A percentile compares a stretch with the other conserved stretches of the same genome.
Conservation (phyloP, 2,888 invertebrate genomes). For the Lingula anatina region DNA sequence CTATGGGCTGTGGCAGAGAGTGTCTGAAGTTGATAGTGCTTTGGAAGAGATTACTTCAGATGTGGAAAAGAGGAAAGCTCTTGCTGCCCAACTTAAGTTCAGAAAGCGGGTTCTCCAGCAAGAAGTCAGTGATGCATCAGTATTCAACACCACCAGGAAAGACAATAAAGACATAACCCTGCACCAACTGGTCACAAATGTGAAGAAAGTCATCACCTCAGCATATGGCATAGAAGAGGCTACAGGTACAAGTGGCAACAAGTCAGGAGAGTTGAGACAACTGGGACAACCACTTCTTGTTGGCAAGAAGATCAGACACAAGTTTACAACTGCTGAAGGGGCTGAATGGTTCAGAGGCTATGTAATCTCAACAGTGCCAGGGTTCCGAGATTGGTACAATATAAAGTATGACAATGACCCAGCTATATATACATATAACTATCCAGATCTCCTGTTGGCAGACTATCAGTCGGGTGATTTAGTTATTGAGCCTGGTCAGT, state of each 20-base stretch:
- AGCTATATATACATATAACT: conserved; percentile 3
- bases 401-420: conserved; percentile 1
- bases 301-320: background rate
- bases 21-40: background rate
- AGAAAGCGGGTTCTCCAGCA: background rate
- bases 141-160: background rate
- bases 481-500: too few species aligned
- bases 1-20: conserved; percentile 10
- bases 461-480: too few species aligned
- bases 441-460: conserved; percentile 1
- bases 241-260: background rate
- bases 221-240: background rate
- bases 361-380: conserved; percentile 7
- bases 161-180: background rate
- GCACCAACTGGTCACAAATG: background rate
- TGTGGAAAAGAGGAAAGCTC: background rate
- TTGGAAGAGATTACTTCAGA: background rate
- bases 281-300: background rate
- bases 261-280: background rate
- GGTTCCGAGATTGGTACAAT: conserved; percentile 8
- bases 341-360: background rate
- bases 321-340: background rate
- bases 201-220: background rate
- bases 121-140: background rate
- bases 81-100: background rate